Evolutionary conservation across 2,113 vertebrate genomes (phyloP), one percentile per base, ranked within the genome.

Genomic region (Aramus guarauna): DNA sequence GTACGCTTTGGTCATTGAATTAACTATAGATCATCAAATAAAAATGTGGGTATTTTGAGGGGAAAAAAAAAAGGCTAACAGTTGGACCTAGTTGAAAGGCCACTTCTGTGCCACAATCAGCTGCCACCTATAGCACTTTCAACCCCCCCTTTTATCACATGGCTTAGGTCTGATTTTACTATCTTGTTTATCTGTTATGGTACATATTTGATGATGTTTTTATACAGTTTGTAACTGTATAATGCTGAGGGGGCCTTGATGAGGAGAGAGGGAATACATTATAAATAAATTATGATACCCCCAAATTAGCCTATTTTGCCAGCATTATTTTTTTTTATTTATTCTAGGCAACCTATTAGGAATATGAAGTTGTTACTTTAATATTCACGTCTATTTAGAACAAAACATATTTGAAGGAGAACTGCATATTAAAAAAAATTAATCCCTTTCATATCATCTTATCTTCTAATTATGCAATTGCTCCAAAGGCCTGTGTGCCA

Each of bases 231-330:
- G 39, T 88, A 85, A 91, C 48, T 90, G 36, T 16, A 56, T 36
- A 94, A 80, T 64, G 73, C 26, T 4, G 7, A 86, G 50, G 79
- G 29, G 20, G 30, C 29, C 34, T 79, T 29, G 12, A 85, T 66
- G 76, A 16, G 12, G 47, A 94, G 26, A 74, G 72, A 64, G 67
- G 30, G 66, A 94, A 85, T 66, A 72, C 36, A 55, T 79, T 47
- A 94, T 41, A 73, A 96, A 94, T 79, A 92, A 90, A 92, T 88
- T 77, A 92, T 50, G 29, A 50, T 77, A 55, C 73, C 43, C 50
- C 45, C 66, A 73, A 87, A 94, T 96, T 85, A 94, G 43, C 47
- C 15, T 41, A 15, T 69, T 79, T 85, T 73, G 19, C 41, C 56
- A 86, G 34, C 41, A 27, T 32, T 53, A n/a, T 69, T 41, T 84